Conservation (phyloP, 2,888 invertebrate genomes). For the Tachina lurida region DNA sequence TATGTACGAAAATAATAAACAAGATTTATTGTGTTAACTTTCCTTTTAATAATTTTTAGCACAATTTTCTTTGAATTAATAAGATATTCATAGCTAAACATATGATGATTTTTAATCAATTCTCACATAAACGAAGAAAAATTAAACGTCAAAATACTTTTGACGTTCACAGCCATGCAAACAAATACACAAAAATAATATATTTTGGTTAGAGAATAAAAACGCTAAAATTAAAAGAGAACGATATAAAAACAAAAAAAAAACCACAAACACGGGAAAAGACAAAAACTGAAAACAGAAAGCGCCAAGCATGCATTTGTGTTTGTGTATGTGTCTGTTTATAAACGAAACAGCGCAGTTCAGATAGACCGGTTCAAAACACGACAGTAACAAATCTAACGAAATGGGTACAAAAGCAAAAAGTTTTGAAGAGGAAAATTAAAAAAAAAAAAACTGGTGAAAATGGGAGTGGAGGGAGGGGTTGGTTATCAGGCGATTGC, state of each 20-base stretch:
- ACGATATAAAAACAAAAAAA: conserved; percentile 33
- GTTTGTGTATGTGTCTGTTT: conserved; percentile 6
- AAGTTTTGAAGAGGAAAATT: conserved; percentile 8
- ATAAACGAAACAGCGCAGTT: conserved; percentile 54
- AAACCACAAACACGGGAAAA: conserved; percentile 12
- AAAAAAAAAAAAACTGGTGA: background rate
- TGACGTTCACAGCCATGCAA: conserved; percentile 28
- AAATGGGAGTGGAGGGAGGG: conserved; percentile 36
- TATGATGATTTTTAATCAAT: background rate
- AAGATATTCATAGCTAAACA: too few species aligned
- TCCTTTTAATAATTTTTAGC: background rate
- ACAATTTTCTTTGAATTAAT: background rate
- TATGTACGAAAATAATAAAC: background rate
- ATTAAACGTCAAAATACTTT: conserved; percentile 58
- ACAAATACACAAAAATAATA: conserved; percentile 9
- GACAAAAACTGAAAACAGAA: conserved; percentile 40
- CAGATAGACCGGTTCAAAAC: conserved; percentile 62
- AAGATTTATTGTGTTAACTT: background rate
- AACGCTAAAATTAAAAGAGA: conserved; percentile 43
- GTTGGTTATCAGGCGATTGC: conserved; percentile 2
- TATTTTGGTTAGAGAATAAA: conserved; percentile 7
- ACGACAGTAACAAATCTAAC: conserved; percentile 18
- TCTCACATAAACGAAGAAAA: conserved; percentile 2
- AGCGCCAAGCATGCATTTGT: conserved; percentile 45
- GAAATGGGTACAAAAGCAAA: conserved; percentile 42